phyloP scores from a whole-genome alignment of 2,797 vertebrate species.

The Acanthornis magna region DNA sequence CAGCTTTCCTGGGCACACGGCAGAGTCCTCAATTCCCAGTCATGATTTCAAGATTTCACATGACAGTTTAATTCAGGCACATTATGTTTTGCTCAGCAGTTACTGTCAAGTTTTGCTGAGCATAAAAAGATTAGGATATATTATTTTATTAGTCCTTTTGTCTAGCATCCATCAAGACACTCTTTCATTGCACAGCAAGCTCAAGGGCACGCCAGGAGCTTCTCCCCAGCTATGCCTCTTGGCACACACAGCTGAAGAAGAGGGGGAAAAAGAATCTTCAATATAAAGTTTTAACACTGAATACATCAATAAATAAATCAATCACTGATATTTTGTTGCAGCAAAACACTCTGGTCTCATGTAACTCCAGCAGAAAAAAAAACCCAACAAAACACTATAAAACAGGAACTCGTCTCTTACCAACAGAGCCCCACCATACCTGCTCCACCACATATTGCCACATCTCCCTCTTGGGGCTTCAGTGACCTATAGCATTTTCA shows the following conservation, averaged over 20 bases:
- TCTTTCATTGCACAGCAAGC: neutral
- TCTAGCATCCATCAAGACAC: neutral
- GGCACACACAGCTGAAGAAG: neutral
- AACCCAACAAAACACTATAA: accelerated
- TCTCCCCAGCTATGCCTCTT: neutral
- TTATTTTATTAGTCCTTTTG: constrained; percentile 3
- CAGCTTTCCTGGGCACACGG: neutral
- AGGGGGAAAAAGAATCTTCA: accelerated
- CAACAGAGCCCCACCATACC: neutral
- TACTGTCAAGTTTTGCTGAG: neutral
- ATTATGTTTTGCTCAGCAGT: constrained; percentile 16
- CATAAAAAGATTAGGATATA: constrained; percentile 4
- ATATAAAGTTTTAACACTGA: neutral
- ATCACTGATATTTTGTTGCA: neutral
- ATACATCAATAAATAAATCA: neutral
- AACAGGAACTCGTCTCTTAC: neutral
- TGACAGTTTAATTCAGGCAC: constrained; percentile 10
- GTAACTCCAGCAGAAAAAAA: neutral
- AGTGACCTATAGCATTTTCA: neutral
- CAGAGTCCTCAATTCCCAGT: neutral
- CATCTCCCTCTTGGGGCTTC: neutral
- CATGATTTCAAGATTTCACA: neutral
- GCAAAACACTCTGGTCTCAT: neutral
- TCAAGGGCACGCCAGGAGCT: neutral
- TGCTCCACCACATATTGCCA: neutral